Conservation (phyloP, 2,797 vertebrate genomes). For the Botia almorhae region DNA sequence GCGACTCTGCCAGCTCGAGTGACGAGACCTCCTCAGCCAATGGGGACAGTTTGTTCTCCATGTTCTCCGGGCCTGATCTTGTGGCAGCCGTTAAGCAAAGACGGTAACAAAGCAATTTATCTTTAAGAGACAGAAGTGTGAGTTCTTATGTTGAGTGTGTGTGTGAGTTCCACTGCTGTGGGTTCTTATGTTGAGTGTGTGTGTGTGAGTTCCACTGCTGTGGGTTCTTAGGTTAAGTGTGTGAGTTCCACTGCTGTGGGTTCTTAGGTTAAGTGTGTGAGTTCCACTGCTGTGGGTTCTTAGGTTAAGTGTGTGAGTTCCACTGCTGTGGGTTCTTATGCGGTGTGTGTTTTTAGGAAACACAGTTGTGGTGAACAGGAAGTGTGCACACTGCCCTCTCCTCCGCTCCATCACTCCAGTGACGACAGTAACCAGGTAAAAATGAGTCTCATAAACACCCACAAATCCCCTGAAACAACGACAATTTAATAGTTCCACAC, state of each 20-base stretch:
- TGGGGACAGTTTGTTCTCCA: conserved; percentile 97
- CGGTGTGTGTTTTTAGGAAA: conserved; percentile 79
- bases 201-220: not conserved
- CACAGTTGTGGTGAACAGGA: conserved; percentile 97
- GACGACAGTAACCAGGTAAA: conserved; percentile 91
- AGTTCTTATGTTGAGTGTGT: not conserved
- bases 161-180: no score
- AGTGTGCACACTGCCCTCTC: conserved; percentile 88
- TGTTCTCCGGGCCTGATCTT: conserved; percentile 99
- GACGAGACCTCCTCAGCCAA: conserved; percentile 98
- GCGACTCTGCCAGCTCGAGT: conserved; percentile 97
- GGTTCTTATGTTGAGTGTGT: not conserved
- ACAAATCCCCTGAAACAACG: not conserved
- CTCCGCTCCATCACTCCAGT: conserved; percentile 86
- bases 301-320: conserved; percentile 35
- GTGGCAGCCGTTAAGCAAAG: conserved; percentile 97
- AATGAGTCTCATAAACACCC: not conserved
- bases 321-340: not conserved
- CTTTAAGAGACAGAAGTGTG: not conserved
- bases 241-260: not conserved
- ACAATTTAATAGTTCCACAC: not conserved
- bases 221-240: conserved; percentile 39
- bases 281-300: not conserved
- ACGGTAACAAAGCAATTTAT: conserved; percentile 76
- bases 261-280: not conserved